These are phyloP conservation scores for Chesias legatella DNA, from an alignment of 2,888 invertebrate species.

Conservation along the genomic window DNA sequence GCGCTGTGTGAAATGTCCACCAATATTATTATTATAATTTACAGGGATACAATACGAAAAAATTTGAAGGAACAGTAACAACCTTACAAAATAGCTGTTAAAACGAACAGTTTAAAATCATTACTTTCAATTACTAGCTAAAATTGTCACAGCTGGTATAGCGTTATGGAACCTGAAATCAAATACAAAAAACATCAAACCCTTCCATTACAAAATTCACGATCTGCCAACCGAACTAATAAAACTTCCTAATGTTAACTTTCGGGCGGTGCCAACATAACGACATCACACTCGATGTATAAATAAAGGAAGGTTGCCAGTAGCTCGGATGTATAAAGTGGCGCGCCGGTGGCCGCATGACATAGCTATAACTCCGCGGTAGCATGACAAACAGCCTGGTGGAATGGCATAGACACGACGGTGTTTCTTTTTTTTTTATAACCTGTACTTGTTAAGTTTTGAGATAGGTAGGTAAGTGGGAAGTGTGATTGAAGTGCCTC, in stretches of 20 bases:
- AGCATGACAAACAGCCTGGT: constrained; percentile 73
- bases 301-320: constrained; percentile 55
- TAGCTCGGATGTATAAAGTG: constrained; percentile 79
- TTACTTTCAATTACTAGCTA: too few species aligned
- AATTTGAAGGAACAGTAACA: too few species aligned
- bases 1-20: too few species aligned
- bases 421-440: constrained; percentile 25
- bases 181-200: not conserved
- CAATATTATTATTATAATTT: too few species aligned
- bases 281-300: constrained; percentile 35
- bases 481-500: constrained; percentile 6
- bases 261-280: constrained; percentile 27
- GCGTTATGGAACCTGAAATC: too few species aligned
- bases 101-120: too few species aligned
- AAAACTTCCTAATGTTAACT: constrained; percentile 29
- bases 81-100: too few species aligned
- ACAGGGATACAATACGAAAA: too few species aligned
- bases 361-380: constrained; percentile 77
- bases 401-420: constrained; percentile 51
- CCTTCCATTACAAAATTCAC: constrained; percentile 20
- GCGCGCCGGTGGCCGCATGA: constrained; percentile 79
- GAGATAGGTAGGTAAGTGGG: constrained; percentile 4
- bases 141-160: too few species aligned
- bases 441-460: constrained; percentile 13
- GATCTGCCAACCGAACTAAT: constrained; percentile 29